These are phyloP conservation scores for Pedicia rivosa DNA, from an alignment of 2,888 invertebrate genomes.

Conservation along the genomic window DNA sequence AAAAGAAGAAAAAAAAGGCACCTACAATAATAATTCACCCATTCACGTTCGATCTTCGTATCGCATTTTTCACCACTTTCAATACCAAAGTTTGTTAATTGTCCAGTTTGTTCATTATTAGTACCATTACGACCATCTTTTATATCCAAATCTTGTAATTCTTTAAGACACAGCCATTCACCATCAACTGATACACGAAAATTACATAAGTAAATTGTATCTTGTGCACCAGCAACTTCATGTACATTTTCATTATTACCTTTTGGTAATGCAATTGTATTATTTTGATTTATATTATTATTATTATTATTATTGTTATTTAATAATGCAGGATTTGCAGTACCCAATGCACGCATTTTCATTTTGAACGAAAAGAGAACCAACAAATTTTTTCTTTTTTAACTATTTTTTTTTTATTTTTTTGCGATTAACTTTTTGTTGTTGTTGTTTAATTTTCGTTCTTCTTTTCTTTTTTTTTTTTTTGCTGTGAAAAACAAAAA, in stretches of 20 bases:
- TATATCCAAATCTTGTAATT: conserved; percentile 82
- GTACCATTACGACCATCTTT: conserved; percentile 34
- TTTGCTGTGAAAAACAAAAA: too few relatives aligned
- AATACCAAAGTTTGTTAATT: conserved; percentile 14
- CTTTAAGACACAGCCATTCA: conserved; percentile 91
- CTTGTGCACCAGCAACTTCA: conserved; percentile 78
- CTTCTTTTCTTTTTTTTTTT: too few relatives aligned
- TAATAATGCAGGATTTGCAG: conserved; percentile 17
- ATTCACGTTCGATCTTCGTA: conserved; percentile 19
- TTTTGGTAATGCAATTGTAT: conserved; percentile 27
- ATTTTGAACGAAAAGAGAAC: not conserved
- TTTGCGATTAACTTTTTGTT: too few relatives aligned
- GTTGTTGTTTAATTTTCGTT: too few relatives aligned
- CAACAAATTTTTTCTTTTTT: not conserved
- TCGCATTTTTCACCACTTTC: conserved; percentile 17
- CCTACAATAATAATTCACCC: conserved; percentile 30
- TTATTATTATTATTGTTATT: too few relatives aligned
- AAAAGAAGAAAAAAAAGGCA: conserved; percentile 25
- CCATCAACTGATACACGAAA: conserved; percentile 95
- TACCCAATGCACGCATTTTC: conserved; percentile 25
- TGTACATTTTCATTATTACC: conserved; percentile 19
- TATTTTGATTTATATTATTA: conserved; percentile 8
- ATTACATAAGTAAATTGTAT: conserved; percentile 93
- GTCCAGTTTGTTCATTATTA: conserved; percentile 15
- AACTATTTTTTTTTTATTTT: too few relatives aligned